A percentile compares a stretch with the other conserved stretches of the same genome.
These are phyloP conservation scores for Myrmecobius fasciatus DNA, from an alignment of 2,113 vertebrate species.

Conservation along the genomic window DNA sequence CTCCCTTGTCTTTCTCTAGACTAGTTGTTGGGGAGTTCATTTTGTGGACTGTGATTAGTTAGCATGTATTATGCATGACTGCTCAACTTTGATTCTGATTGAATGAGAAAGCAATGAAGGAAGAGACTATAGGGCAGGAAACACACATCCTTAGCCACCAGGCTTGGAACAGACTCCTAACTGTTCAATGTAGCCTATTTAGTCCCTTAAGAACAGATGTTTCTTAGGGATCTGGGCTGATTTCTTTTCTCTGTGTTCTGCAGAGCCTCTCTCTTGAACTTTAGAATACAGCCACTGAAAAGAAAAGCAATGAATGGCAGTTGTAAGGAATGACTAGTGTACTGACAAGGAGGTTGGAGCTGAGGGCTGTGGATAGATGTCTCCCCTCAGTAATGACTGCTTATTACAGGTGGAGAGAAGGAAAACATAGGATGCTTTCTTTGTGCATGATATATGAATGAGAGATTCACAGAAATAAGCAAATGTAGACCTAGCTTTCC, in stretches of 20 bases:
- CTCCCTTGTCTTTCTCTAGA: background rate
- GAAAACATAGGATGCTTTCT: background rate
- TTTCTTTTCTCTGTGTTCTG: background rate
- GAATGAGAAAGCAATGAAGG: background rate
- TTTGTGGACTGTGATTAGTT: background rate
- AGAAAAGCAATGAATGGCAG: background rate
- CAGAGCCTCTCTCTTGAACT: background rate
- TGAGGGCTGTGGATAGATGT: background rate
- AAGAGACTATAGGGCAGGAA: background rate
- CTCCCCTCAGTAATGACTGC: background rate
- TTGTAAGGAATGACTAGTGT: background rate
- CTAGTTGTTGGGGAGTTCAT: background rate
- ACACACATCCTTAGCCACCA: constrained; percentile 2
- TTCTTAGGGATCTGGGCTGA: background rate
- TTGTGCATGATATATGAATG: background rate
- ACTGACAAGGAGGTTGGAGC: background rate
- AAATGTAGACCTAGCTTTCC: background rate
- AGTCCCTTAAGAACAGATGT: background rate
- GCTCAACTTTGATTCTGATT: background rate
- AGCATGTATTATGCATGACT: background rate
- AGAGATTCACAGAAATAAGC: background rate
- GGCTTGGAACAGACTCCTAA: background rate
- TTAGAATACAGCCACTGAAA: background rate
- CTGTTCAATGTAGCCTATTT: background rate
- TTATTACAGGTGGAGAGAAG: background rate